These are phyloP conservation scores for Chanos chanos DNA, from an alignment of 2,797 vertebrate genomes.

Conservation along the genomic window DNA sequence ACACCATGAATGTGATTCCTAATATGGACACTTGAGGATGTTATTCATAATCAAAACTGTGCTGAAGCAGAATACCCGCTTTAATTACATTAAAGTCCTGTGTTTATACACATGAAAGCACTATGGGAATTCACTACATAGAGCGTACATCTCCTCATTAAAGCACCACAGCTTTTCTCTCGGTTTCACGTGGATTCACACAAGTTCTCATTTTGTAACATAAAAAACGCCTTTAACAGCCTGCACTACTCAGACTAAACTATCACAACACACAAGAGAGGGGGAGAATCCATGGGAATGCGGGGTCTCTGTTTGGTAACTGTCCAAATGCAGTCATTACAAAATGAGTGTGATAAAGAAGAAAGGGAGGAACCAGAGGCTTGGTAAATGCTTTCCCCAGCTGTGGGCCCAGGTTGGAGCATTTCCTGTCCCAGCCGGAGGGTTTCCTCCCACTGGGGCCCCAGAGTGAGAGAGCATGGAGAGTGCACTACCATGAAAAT, in stretches of 20 bases:
- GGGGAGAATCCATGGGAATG: background rate
- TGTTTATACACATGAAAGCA: conserved; percentile 4
- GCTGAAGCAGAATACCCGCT: no score
- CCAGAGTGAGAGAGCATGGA: background rate
- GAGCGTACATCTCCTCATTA: no score
- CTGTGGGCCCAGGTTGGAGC: conserved; percentile 34
- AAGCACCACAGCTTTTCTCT: background rate
- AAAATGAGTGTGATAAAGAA: background rate
- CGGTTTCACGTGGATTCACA: background rate
- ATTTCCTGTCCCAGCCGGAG: conserved; percentile 44
- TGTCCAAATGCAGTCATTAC: conserved; percentile 8
- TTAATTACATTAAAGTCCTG: background rate
- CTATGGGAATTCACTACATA: no score
- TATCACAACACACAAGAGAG: background rate
- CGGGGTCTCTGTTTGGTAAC: background rate
- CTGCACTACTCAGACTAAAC: background rate
- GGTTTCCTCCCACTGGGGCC: conserved; percentile 32
- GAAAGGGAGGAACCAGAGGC: background rate
- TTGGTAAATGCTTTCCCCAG: conserved; percentile 42
- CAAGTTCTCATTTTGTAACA: background rate
- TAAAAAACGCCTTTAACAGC: background rate
- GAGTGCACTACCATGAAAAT: conserved; percentile 2
- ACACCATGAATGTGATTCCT: no score
- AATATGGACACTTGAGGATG: no score
- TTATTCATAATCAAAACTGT: no score